Base-by-base conservation (phyloP, 2,888 invertebrate genomes). In the Calephelis perditalis region DNA sequence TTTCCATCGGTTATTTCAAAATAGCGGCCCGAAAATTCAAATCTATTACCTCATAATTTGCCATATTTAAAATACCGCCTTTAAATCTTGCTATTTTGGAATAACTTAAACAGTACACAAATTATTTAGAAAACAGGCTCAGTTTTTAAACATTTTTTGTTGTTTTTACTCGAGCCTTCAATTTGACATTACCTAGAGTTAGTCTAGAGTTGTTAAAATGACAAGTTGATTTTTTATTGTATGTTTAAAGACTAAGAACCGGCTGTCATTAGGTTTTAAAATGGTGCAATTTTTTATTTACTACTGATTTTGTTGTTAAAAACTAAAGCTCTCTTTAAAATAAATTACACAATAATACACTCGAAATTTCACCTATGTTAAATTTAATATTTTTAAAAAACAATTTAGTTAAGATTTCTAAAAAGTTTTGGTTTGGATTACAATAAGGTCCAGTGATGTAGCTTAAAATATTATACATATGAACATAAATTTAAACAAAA, bases 131-230 rank as follows among this genome's bases (percentile, higher is more conserved):
- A 57, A 8, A 36, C 58, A 57, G 61, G 65, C 57, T 62, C 65
- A 62, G 57, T 62, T 64, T 63, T 62, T 63, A 65, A 63, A 63
- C 65, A 66, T 62, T 64, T 66, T 64, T 60, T 65, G 63, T 62
- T 64, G 62, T 63, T 63, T 26, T 60, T 57, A 62, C 62, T 71
- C 71, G 72, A 71, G 70, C 65, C 69, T 70, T 76, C 86, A 77
- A 90, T 88, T 90, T 89, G 89, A 84, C 87, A 85, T 89, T 90
- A 89, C 89, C 88, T 90, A 90, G 88, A 83, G 68, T 68, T 62
- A 61, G 63, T 85, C 87, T 88, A 90, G 89, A 63, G 88, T 89
- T 82, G 70, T 74, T 84, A 86, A 90, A 84, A 86, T 88, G 86
- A 81, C 86, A 88, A 90, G 83, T 88, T 86, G 87, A 71, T 67